A percentile compares a stretch with the other conserved stretches of the same genome.
Conservation (phyloP, 2,113 vertebrate genomes). For the Chamaea fasciata region DNA sequence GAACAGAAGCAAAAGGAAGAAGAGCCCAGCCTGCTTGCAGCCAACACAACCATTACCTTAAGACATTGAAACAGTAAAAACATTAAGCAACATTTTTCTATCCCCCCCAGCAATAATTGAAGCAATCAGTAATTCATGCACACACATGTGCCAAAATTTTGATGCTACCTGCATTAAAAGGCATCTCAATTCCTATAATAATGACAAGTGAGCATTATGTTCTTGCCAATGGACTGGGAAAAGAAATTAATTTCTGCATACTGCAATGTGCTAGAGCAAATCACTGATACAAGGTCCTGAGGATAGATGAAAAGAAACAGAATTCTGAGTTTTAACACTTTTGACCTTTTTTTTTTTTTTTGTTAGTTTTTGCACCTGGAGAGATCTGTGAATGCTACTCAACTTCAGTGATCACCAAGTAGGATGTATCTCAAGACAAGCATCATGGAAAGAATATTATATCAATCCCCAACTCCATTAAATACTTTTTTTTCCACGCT, state of each 20-base stretch:
- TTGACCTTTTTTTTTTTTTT: background rate
- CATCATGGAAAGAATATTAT: background rate
- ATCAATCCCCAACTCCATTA: background rate
- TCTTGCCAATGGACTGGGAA: background rate
- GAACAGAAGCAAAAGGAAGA: background rate
- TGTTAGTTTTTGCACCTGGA: background rate
- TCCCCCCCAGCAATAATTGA: accelerated
- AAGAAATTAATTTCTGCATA: background rate
- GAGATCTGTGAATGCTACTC: background rate
- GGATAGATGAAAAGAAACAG: background rate
- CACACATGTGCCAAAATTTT: background rate
- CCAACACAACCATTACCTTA: background rate
- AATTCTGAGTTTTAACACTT: background rate
- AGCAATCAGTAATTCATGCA: background rate
- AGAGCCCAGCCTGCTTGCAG: background rate
- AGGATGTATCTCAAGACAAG: background rate
- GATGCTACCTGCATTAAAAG: background rate
- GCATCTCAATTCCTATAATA: background rate
- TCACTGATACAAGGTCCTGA: background rate
- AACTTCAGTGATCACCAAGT: background rate
- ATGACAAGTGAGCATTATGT: background rate
- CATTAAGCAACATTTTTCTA: background rate
- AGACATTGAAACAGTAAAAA: background rate
- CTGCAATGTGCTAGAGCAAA: background rate
- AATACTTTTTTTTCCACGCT: background rate